These are phyloP conservation scores for Crocodylus rhombifer DNA, from an alignment of 2,797 vertebrate genomes.

Conservation along the genomic window DNA sequence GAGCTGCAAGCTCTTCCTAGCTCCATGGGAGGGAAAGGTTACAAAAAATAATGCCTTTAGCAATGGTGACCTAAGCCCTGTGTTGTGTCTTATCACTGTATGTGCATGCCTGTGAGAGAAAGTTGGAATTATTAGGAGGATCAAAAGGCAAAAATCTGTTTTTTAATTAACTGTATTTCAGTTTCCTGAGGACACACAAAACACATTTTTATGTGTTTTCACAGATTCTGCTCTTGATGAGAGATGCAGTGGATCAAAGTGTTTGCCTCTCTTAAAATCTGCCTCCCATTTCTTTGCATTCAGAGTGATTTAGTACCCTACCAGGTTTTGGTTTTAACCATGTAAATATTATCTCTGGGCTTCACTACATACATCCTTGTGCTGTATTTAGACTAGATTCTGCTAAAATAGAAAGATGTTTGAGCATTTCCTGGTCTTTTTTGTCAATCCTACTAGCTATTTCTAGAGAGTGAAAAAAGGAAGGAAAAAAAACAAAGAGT, in stretches of 20 bases:
- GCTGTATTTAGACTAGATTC: background rate
- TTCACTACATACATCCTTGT: background rate
- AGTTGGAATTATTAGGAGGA: conserved; percentile 41
- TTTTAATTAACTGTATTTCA: conserved; percentile 66
- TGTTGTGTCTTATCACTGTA: background rate
- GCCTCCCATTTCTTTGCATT: conserved; percentile 31
- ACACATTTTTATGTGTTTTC: conserved; percentile 30
- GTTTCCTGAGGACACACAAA: conserved; percentile 57
- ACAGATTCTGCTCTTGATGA: conserved; percentile 48
- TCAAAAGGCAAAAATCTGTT: conserved; percentile 63
- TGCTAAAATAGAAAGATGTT: fast-evolving
- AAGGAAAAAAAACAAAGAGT: background rate
- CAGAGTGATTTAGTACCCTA: conserved; percentile 25
- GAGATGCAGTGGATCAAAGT: background rate
- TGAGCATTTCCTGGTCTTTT: background rate
- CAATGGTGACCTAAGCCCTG: conserved; percentile 13
- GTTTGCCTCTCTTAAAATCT: conserved; percentile 34
- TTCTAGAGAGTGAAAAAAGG: background rate
- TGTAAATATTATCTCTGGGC: background rate
- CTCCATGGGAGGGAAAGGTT: background rate
- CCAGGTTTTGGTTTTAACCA: conserved; percentile 38
- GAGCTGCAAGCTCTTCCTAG: conserved; percentile 22
- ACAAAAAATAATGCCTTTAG: conserved; percentile 41
- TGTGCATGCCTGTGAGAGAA: conserved; percentile 1
- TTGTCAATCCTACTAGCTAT: background rate